Base-by-base conservation (phyloP, 2,113 vertebrate species). In the Epinephelus moara region DNA sequence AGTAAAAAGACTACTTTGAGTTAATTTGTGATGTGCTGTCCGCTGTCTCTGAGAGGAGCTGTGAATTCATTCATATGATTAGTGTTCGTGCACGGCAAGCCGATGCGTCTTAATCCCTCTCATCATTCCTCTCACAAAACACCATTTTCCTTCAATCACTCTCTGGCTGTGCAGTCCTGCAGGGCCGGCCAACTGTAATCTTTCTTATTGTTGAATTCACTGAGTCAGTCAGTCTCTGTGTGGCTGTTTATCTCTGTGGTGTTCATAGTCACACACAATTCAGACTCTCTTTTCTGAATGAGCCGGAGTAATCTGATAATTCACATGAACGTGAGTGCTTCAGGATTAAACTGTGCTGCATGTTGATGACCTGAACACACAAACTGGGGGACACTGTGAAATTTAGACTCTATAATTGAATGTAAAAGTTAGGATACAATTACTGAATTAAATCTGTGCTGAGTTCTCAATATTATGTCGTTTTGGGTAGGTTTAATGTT, bases 61-160 rank as follows among this genome's bases (percentile, higher is more conserved):
- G 19, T 23, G 64, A 55, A 75, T 49, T 47, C n/a, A 72, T 82
- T 66, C 52, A 59, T 23, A 21, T 60, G 18, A 64, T 71, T 67
- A 69, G 61, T 37, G 45, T 59, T 21, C n/a, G 15, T 77, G 74
- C 47, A 10, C 8, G 9, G 69, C 45, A 63, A 68, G 69, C 52
- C 61, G 6, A 55, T n/a, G 53, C 8, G 1, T 77, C 61, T 53
- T 75, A 68, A 80, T 78, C 49, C 73, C 9, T 27, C 59, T 81
- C 73, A 37, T 59, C 42, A 70, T 74, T 81, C 53, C 17, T 37
- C 74, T 78, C 53, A 70, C 78, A 45, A 78, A 78, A 88, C 62
- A 56, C 30, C 9, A 13, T 53, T 70, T 80, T 61, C 57, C 59
- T 75, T 66, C 75, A 73, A 13, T 75, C 50, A 60, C 10, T 53